A percentile compares a stretch with the other conserved stretches of the same genome.
Conservation (phyloP, 2,888 invertebrate species). For the Drosophila neutralis region DNA sequence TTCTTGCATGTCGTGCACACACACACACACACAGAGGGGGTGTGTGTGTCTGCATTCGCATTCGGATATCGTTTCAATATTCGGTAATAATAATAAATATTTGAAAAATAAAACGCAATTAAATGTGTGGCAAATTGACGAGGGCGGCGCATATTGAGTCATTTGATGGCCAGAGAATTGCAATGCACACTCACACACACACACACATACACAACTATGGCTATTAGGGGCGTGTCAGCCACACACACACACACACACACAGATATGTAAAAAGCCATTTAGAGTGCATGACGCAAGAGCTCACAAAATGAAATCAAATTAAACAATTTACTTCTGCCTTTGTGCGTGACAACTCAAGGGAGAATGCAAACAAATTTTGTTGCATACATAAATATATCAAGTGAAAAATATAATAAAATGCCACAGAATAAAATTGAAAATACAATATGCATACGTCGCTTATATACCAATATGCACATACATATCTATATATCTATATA, state of each 20-base stretch:
- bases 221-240: constrained; percentile 38
- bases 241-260: background rate
- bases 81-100: constrained; percentile 80
- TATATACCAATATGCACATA: constrained; percentile 14
- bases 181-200: constrained; percentile 32
- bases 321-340: constrained; percentile 80
- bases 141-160: constrained; percentile 62
- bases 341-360: constrained; percentile 81
- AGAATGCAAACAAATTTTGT: constrained; percentile 75
- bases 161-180: constrained; percentile 67
- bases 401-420: constrained; percentile 72
- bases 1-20: constrained; percentile 42
- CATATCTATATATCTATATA: constrained; percentile 15
- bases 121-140: constrained; percentile 61
- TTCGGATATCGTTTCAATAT: constrained; percentile 66
- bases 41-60: constrained; percentile 25
- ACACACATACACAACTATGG: constrained; percentile 15
- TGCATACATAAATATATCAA: constrained; percentile 72
- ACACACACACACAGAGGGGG: constrained; percentile 13
- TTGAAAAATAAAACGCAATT: constrained; percentile 79
- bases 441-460: constrained; percentile 37
- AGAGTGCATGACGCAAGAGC: constrained; percentile 70
- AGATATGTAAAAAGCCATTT: constrained; percentile 21
- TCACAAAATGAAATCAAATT: constrained; percentile 74
- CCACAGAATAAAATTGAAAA: constrained; percentile 68